These are phyloP conservation scores for Drosophila teissieri DNA, from an alignment of 1,140 invertebrate genomes.

Conservation along the genomic window DNA sequence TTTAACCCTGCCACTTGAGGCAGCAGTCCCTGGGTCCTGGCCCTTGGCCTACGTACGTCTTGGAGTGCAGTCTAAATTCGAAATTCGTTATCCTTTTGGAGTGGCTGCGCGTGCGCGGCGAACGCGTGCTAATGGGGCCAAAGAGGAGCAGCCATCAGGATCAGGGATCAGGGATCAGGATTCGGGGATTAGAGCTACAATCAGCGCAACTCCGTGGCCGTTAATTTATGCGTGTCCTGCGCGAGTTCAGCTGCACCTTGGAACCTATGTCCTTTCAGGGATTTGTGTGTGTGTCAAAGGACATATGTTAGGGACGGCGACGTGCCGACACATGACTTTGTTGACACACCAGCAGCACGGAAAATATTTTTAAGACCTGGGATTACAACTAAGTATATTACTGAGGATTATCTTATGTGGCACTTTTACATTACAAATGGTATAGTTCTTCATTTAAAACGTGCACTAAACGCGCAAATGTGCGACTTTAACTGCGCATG, in stretches of 20 bases:
- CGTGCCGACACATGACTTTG: conserved; percentile 75
- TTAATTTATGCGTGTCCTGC: conserved; percentile 78
- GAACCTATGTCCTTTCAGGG: conserved; percentile 9
- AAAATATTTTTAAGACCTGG: neutral
- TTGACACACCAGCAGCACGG: conserved; percentile 65
- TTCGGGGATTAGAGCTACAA: conserved; percentile 41
- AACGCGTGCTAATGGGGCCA: conserved; percentile 81
- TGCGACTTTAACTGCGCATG: no score
- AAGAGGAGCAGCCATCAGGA: conserved; percentile 62
- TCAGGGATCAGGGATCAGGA: conserved; percentile 40
- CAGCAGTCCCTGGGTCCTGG: conserved; percentile 36
- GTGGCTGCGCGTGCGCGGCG: conserved; percentile 67
- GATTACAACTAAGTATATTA: neutral
- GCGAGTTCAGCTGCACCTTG: conserved; percentile 66
- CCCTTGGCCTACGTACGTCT: neutral
- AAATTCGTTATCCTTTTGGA: conserved; percentile 59
- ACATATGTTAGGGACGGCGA: conserved; percentile 71
- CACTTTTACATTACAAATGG: neutral
- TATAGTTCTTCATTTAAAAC: no score
- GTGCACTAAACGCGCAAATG: no score
- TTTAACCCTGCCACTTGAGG: conserved; percentile 75
- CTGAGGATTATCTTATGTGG: neutral
- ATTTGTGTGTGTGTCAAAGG: conserved; percentile 67
- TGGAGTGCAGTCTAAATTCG: conserved; percentile 14
- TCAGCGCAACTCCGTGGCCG: conserved; percentile 42